Percentiles rank a stretch among this genome's conserved stretches.
Evolutionary conservation across 1,140 invertebrate species (phyloP).

Genomic region (Saccostrea echinata): DNA sequence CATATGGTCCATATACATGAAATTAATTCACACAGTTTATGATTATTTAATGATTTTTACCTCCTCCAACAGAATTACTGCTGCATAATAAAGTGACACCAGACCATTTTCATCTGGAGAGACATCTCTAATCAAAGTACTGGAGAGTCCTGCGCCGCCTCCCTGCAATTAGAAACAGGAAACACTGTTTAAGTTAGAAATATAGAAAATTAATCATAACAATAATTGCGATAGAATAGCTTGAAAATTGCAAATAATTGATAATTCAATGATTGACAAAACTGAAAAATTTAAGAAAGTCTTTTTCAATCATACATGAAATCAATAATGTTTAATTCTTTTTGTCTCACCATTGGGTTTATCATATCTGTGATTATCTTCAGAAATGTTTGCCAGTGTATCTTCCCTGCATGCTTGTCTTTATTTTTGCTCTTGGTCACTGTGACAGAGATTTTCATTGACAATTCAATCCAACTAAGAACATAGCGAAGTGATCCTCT

Average conservation of each 20-base stretch:
- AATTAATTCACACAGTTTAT: neutral
- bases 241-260: neutral
- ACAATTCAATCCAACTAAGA: slow-evolving; percentile 86
- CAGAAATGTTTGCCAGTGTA: slow-evolving; percentile 70
- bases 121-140: slow-evolving; percentile 56
- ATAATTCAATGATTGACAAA: neutral
- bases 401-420: slow-evolving; percentile 59
- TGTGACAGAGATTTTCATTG: slow-evolving; percentile 70
- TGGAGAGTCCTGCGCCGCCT: slow-evolving; percentile 55
- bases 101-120: slow-evolving; percentile 64
- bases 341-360: slow-evolving; percentile 69
- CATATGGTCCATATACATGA: neutral
- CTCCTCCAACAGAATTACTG: slow-evolving; percentile 82
- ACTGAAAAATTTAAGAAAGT: no score
- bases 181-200: neutral
- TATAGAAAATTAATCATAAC: neutral
- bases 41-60: slow-evolving; percentile 69
- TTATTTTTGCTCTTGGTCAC: slow-evolving; percentile 29
- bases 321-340: neutral
- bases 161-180: slow-evolving; percentile 52
- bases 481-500: slow-evolving; percentile 84
- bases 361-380: slow-evolving; percentile 74
- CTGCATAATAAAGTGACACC: slow-evolving; percentile 82
- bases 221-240: neutral
- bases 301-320: neutral